Percentiles rank a stretch among this genome's conserved stretches.
Evolutionary conservation across 1,140 invertebrate species (phyloP).

Genomic region (Pseudomyrmex flavicornis): DNA sequence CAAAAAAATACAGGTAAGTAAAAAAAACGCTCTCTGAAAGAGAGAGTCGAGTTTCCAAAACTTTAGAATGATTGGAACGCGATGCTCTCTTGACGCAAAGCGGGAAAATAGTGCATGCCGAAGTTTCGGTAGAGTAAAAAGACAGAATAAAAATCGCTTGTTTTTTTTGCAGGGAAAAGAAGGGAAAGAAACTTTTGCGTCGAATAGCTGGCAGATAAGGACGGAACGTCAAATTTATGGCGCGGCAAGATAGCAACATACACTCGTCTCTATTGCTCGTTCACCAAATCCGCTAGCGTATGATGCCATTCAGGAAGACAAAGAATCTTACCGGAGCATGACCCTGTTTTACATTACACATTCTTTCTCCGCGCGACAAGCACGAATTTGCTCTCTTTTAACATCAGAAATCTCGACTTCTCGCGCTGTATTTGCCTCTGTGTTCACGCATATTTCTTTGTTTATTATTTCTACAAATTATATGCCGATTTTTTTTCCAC

Average conservation of each 20-base stretch:
- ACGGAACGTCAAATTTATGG: constrained; percentile 48
- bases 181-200: constrained; percentile 45
- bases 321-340: background rate
- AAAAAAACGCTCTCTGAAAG: background rate
- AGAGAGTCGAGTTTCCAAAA: constrained; percentile 26
- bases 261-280: background rate
- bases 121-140: constrained; percentile 39
- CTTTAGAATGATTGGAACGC: constrained; percentile 28
- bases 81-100: background rate
- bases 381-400: background rate
- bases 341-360: constrained; percentile 32
- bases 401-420: background rate
- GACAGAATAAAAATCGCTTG: constrained; percentile 20
- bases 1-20: constrained; percentile 14
- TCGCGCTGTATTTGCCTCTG: too few species aligned
- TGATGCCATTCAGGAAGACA: constrained; percentile 14
- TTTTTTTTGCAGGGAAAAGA: background rate
- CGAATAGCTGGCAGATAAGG: constrained; percentile 23
- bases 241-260: constrained; percentile 35
- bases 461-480: constrained; percentile 35
- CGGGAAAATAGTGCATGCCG: constrained; percentile 47
- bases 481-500: background rate
- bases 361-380: constrained; percentile 24
- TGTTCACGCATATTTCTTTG: background rate
- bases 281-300: constrained; percentile 31